Base-by-base conservation (phyloP, 1,140 invertebrate species). In the Panonychus citri region DNA sequence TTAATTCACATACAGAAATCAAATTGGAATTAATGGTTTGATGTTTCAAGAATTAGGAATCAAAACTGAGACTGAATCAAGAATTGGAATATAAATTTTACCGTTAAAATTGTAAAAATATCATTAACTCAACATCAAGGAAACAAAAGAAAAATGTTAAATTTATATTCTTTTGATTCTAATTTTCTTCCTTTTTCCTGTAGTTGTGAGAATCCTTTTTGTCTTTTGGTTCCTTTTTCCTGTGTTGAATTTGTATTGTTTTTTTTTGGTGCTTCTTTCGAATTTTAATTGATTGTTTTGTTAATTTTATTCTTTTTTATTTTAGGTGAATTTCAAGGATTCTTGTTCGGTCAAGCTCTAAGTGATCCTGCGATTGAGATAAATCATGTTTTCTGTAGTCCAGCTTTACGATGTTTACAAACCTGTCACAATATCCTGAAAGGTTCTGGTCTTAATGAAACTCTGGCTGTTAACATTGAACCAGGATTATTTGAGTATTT, bases 401-500 rank as follows among this genome's bases (percentile, higher is more conserved):
- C 87, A 0, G 81, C 87, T 3, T 76, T 90, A 54, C 75, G 90
- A 53, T 90, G 85, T 71, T 75, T 94, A n/a, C 83, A 93, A 70
- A 94, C 89, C 1, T 83, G 82, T 58, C 75, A 79, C 39, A 75
- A 76, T 62, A 71, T 86, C 43, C 57, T 71, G 27, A 69, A 71
- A 67, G 79, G 77, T 75, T 62, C 62, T 69, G 40, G 69, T 64
- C 24, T 55, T 48, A 62, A 69, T 12, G 60, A 71, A 37, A 34
- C 5, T 12, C 60, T 75, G 39, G 66, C 71, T 46, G 77, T 89
- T n/a, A 76, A 76, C 60, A 72, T 90, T 25, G 89, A 94, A 65
- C 85, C 86, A 0, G 85, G 82, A 1, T 66, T 94, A 19, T 93
- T 91, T 68, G 90, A 94, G 67, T 93, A 83, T 82, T 73, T 87